Percentiles rank a stretch among this genome's conserved stretches.
These are phyloP conservation scores for Tortricodes alternella DNA, from an alignment of 2,888 invertebrate species.

Conservation along the genomic window DNA sequence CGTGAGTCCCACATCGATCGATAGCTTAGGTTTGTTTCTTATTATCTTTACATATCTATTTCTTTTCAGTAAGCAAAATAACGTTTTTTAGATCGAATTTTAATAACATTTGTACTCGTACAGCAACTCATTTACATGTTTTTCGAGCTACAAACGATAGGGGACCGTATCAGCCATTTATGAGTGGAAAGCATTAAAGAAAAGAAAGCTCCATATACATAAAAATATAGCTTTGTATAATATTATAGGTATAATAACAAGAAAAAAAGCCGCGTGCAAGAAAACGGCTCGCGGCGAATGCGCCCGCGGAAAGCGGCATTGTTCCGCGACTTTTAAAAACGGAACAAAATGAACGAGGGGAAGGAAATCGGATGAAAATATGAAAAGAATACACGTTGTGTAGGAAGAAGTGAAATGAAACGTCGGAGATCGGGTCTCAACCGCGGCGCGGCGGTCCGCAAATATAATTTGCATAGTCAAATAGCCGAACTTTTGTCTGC, in stretches of 20 bases:
- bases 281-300: conserved; percentile 79
- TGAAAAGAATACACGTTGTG: conserved; percentile 81
- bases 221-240: conserved; percentile 66
- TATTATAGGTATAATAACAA: conserved; percentile 73
- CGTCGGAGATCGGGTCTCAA: conserved; percentile 77
- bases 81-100: conserved; percentile 45
- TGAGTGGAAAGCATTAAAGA: conserved; percentile 82
- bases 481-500: conserved; percentile 81
- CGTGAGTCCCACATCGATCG: too few species aligned
- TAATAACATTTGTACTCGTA: conserved; percentile 69
- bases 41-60: too few species aligned
- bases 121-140: conserved; percentile 79
- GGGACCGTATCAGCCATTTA: conserved; percentile 81
- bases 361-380: conserved; percentile 83
- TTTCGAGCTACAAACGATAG: conserved; percentile 78
- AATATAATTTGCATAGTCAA: conserved; percentile 84
- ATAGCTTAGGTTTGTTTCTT: too few species aligned
- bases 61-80: too few species aligned
- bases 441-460: conserved; percentile 75
- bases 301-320: conserved; percentile 76
- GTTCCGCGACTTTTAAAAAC: conserved; percentile 80
- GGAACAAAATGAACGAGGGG: conserved; percentile 79
- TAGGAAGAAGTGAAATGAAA: conserved; percentile 80
- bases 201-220: conserved; percentile 78
- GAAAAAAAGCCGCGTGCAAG: conserved; percentile 75